Evolutionary conservation across 2,888 invertebrate species (phyloP).

Genomic region (Cetonia aurata): DNA sequence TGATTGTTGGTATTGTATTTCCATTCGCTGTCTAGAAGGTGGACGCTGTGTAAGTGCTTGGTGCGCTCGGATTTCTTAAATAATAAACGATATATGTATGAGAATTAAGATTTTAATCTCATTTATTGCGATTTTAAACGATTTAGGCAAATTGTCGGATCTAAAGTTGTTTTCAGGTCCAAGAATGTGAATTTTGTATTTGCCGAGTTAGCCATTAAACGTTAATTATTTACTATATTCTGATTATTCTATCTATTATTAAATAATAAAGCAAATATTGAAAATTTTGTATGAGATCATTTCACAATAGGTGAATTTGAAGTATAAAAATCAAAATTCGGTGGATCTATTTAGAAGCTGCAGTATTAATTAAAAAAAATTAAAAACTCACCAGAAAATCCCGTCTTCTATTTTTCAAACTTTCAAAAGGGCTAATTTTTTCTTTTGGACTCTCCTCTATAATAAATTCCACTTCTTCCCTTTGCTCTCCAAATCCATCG

Average conservation of each 20-base stretch:
- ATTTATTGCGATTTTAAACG: no score
- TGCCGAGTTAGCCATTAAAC: no score
- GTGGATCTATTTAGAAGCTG: background rate
- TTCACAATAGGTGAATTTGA: background rate
- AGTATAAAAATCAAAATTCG: background rate
- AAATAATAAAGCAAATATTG: no score
- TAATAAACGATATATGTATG: background rate
- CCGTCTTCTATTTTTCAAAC: slow-evolving; percentile 43
- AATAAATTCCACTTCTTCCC: slow-evolving; percentile 16
- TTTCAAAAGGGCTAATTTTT: slow-evolving; percentile 34
- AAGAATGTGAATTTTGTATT: no score
- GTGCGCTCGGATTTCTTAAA: slow-evolving; percentile 38
- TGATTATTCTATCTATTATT: no score
- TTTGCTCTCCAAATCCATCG: slow-evolving; percentile 15
- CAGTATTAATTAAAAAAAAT: slow-evolving; percentile 8
- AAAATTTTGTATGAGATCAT: no score
- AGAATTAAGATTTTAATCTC: no score
- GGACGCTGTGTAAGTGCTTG: slow-evolving; percentile 23
- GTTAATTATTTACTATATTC: no score
- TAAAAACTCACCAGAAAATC: slow-evolving; percentile 40
- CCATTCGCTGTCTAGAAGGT: slow-evolving; percentile 50
- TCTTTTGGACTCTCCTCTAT: slow-evolving; percentile 17
- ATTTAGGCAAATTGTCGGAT: no score
- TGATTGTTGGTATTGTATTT: slow-evolving; percentile 48
- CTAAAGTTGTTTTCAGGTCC: no score